A percentile compares a stretch with the other conserved stretches of the same genome.
phyloP scores from a whole-genome alignment of 2,113 vertebrate species.

The Notarius lentiginosus region DNA sequence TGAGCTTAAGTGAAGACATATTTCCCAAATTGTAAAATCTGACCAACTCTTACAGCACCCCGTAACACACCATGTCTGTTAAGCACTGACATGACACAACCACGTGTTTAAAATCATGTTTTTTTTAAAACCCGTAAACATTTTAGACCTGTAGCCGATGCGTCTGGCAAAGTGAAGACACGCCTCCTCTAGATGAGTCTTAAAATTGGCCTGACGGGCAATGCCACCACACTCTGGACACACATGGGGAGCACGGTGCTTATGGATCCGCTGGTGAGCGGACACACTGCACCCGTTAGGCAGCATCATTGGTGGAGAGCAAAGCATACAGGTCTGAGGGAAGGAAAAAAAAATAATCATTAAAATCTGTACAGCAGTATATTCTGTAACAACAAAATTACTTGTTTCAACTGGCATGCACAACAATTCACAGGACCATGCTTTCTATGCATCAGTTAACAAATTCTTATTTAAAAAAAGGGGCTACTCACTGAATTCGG shows the following conservation, averaged over 20 bases:
- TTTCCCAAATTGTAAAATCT: neutral
- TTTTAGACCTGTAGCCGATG: conserved; percentile 87
- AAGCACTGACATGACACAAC: neutral
- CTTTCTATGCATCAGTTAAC: neutral
- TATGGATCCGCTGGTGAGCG: conserved; percentile 91
- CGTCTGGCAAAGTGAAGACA: conserved; percentile 91
- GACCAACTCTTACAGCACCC: neutral
- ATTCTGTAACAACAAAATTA: neutral
- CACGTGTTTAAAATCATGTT: neutral
- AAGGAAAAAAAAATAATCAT: neutral
- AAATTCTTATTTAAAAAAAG: conserved; percentile 44
- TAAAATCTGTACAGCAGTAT: neutral
- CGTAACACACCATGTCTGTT: neutral
- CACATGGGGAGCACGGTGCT: conserved; percentile 80
- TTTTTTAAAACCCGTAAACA: neutral
- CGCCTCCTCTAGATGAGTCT: conserved; percentile 81
- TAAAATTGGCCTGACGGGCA: conserved; percentile 80
- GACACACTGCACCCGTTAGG: conserved; percentile 86
- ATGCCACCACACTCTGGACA: conserved; percentile 91
- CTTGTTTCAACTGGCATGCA: neutral
- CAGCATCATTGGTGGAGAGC: conserved; percentile 88
- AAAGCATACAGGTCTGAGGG: conserved; percentile 80
- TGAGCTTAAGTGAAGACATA: neutral
- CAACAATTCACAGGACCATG: neutral
- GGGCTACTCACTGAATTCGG: conserved; percentile 52